Evolutionary conservation across 2,888 invertebrate genomes (phyloP).

Genomic region (Trisateles emortualis): DNA sequence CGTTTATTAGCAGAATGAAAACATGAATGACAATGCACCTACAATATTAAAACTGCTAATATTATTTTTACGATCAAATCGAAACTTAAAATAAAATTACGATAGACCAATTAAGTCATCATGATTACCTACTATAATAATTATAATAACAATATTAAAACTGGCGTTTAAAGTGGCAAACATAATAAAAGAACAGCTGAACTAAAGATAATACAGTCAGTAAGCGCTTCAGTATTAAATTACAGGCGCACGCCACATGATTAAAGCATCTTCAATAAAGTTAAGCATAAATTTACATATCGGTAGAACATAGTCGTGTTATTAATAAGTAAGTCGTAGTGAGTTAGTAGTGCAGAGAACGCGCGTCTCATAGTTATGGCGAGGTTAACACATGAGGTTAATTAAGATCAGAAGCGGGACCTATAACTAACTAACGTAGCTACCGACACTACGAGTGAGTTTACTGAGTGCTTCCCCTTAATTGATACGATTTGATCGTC

Average conservation of each 20-base stretch:
- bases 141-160: conserved; percentile 12
- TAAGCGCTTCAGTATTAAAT: conserved; percentile 56
- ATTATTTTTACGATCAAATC: too few relatives aligned
- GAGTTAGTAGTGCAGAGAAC: conserved; percentile 64
- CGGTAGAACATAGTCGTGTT: conserved; percentile 64
- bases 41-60: too few relatives aligned
- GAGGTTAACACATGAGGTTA: conserved; percentile 84
- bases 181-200: conserved; percentile 12
- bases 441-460: conserved; percentile 67
- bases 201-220: conserved; percentile 42
- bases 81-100: conserved; percentile 25
- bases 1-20: too few relatives aligned
- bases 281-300: conserved; percentile 78
- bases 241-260: conserved; percentile 62
- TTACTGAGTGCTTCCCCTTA: conserved; percentile 75
- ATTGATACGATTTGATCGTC: conserved; percentile 83
- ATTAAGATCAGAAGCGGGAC: conserved; percentile 81
- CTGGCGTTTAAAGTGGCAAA: conserved; percentile 12
- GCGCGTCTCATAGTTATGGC: conserved; percentile 74
- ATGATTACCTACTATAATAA: conserved; percentile 18
- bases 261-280: conserved; percentile 72
- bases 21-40: too few relatives aligned
- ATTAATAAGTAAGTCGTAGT: conserved; percentile 72
- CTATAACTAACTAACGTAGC: conserved; percentile 76
- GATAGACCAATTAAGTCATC: conserved; percentile 24